These are phyloP conservation scores for Cryptosula pallasiana DNA, from an alignment of 2,888 invertebrate genomes.

Conservation along the genomic window DNA sequence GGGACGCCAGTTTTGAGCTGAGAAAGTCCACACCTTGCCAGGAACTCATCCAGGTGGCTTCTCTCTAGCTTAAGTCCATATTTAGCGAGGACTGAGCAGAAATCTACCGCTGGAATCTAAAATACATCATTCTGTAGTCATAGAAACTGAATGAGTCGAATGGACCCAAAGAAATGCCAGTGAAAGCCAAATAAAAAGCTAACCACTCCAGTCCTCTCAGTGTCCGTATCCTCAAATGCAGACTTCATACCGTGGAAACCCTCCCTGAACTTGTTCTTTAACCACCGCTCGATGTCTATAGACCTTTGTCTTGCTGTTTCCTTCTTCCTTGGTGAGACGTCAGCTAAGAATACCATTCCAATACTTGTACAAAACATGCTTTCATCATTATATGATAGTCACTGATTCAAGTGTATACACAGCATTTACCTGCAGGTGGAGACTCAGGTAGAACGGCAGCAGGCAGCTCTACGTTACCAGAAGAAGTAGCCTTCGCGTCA, in stretches of 20 bases:
- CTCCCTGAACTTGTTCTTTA: constrained; percentile 52
- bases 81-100: constrained; percentile 8
- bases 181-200: neutral
- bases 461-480: constrained; percentile 3
- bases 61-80: constrained; percentile 46
- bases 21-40: constrained; percentile 44
- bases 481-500: neutral
- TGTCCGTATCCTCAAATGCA: constrained; percentile 44
- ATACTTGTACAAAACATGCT: no score
- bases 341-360: neutral
- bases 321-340: constrained; percentile 37
- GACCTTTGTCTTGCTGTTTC: constrained; percentile 45
- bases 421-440: neutral
- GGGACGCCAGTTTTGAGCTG: constrained; percentile 13
- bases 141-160: no score
- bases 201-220: constrained; percentile 38
- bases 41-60: constrained; percentile 44
- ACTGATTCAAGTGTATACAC: no score
- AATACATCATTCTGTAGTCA: no score
- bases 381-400: no score
- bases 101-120: neutral
- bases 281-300: constrained; percentile 48
- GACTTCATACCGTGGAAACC: constrained; percentile 47
- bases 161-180: no score
- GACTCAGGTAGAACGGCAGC: neutral